These are phyloP conservation scores for Leistus spinibarbis DNA, from an alignment of 2,888 invertebrate species.

Conservation along the genomic window DNA sequence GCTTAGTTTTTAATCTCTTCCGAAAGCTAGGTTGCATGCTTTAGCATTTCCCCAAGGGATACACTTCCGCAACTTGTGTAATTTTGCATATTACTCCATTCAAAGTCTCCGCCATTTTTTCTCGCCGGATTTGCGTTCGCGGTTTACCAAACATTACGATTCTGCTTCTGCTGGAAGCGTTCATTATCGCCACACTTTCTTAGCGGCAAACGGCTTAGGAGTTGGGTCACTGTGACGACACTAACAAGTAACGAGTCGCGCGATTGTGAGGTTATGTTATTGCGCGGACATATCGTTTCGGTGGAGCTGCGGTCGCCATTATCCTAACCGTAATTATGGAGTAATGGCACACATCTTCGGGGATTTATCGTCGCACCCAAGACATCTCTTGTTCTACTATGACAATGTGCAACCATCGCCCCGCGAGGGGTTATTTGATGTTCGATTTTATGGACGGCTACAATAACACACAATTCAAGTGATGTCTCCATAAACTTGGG, in stretches of 20 bases:
- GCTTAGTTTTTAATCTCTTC: constrained; percentile 38
- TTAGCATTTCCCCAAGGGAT: constrained; percentile 22
- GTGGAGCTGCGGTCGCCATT: too few species aligned
- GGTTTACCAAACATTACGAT: neutral
- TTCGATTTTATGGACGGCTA: neutral
- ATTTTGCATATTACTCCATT: constrained; percentile 36
- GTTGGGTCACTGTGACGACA: too few species aligned
- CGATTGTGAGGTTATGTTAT: too few species aligned
- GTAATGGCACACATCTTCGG: neutral
- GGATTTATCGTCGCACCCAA: neutral
- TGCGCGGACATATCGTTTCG: too few species aligned
- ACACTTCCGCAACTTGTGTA: constrained; percentile 28
- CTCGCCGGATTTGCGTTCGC: neutral
- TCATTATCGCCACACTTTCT: too few species aligned
- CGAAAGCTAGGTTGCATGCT: constrained; percentile 33
- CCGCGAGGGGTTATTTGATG: neutral
- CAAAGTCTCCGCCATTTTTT: neutral
- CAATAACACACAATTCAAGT: too few species aligned
- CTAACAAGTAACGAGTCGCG: too few species aligned
- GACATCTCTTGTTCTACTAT: too few species aligned
- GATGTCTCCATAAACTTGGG: neutral
- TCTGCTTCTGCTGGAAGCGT: neutral
- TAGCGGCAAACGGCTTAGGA: too few species aligned
- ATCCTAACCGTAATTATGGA: neutral
- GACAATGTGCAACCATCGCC: neutral